A percentile compares a stretch with the other conserved stretches of the same genome.
phyloP scores from a whole-genome alignment of 2,113 vertebrate species.

The Papio anubis region DNA sequence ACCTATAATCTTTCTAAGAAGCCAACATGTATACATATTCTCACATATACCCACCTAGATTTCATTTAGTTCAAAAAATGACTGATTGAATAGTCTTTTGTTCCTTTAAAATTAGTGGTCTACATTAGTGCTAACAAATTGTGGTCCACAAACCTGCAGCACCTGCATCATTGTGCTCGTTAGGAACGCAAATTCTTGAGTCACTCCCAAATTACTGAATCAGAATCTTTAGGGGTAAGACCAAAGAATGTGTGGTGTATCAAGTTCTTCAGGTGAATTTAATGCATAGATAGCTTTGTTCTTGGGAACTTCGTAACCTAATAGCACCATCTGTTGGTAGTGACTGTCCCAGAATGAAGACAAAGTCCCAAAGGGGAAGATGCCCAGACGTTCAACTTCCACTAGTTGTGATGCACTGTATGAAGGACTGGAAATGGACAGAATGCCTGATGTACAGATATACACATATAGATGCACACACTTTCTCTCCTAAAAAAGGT shows the following conservation, averaged over 20 bases:
- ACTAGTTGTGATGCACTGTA: not conserved
- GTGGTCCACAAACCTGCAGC: not conserved
- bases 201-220: not conserved
- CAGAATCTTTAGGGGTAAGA: not conserved
- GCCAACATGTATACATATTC: not conserved
- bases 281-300: not conserved
- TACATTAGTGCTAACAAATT: not conserved
- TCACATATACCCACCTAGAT: not conserved
- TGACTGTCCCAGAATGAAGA: not conserved
- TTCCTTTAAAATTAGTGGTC: not conserved
- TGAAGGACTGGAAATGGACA: not conserved
- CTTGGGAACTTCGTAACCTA: slow-evolving; percentile 42
- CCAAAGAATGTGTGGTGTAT: not conserved
- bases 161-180: not conserved
- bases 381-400: not conserved
- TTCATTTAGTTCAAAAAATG: not conserved
- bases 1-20: not conserved
- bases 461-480: not conserved
- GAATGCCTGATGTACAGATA: not conserved
- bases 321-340: slow-evolving; percentile 71
- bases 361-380: not conserved
- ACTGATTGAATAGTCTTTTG: not conserved
- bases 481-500: not conserved
- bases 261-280: not conserved
- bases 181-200: not conserved